These are phyloP conservation scores for Hirundo rustica DNA, from an alignment of 2,797 vertebrate species.

Conservation along the genomic window DNA sequence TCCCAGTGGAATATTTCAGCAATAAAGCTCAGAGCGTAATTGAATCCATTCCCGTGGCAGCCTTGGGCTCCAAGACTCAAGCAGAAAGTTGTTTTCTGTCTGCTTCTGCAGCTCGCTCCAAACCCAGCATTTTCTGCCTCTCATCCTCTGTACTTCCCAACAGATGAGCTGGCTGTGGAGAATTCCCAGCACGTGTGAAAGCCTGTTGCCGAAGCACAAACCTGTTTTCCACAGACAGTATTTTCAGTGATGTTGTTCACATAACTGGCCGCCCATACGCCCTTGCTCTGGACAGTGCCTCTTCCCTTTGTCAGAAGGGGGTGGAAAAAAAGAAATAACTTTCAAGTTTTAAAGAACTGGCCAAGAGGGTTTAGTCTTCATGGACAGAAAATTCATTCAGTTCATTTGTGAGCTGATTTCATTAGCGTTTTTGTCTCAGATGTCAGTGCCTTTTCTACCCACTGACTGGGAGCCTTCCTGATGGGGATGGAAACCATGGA, in stretches of 20 bases:
- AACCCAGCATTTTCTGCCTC: background rate
- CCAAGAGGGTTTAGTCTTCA: background rate
- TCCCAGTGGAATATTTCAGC: conserved; percentile 18
- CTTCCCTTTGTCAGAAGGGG: background rate
- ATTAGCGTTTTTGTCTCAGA: background rate
- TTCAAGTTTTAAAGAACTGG: background rate
- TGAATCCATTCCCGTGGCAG: conserved; percentile 7
- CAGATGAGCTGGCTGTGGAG: background rate
- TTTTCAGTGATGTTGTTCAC: background rate
- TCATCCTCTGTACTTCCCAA: background rate
- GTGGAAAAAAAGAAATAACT: background rate
- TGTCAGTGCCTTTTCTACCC: background rate
- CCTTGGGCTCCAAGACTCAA: background rate
- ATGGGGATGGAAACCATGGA: background rate
- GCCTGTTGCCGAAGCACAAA: background rate
- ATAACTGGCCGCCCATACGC: background rate
- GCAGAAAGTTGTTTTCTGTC: background rate
- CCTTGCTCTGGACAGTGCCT: background rate
- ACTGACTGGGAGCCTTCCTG: background rate
- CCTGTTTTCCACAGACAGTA: background rate
- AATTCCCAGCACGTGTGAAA: background rate
- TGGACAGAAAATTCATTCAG: background rate
- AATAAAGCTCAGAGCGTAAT: background rate
- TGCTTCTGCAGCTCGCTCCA: background rate
- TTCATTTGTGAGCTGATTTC: background rate